Conservation (phyloP, 1,140 invertebrate genomes). For the Atta colombica region DNA sequence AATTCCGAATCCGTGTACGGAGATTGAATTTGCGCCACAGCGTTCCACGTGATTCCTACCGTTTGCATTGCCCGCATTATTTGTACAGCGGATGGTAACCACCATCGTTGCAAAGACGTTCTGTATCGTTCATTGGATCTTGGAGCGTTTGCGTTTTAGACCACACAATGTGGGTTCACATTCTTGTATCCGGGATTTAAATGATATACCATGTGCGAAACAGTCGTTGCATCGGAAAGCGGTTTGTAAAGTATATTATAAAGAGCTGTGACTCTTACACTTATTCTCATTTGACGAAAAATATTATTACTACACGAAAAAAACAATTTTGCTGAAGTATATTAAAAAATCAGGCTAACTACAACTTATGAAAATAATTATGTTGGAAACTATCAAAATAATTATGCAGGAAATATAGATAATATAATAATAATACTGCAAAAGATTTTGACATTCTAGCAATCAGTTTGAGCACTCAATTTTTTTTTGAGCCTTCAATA, state of each 20-base stretch:
- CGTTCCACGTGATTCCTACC: slow-evolving; percentile 61
- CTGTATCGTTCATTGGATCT: slow-evolving; percentile 65
- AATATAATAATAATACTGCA: no score
- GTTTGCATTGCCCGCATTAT: slow-evolving; percentile 73
- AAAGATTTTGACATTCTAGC: no score
- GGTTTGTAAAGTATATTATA: neutral
- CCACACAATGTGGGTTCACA: slow-evolving; percentile 52
- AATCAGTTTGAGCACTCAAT: no score
- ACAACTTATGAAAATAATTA: no score
- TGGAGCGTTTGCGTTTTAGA: slow-evolving; percentile 57
- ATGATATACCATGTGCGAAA: slow-evolving; percentile 37
- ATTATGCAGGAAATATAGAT: no score
- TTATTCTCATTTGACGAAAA: neutral
- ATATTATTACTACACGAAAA: neutral
- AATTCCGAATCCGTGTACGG: slow-evolving; percentile 69
- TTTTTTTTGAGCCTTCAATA: no score
- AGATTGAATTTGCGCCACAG: slow-evolving; percentile 70
- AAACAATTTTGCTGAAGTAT: no score
- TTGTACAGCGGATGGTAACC: slow-evolving; percentile 62
- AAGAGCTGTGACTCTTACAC: no score
- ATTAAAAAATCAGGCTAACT: no score
- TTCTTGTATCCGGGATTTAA: slow-evolving; percentile 53
- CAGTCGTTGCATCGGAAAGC: slow-evolving; percentile 4
- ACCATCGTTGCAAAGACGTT: slow-evolving; percentile 54
- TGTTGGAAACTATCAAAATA: no score